Conservation (phyloP, 2,797 vertebrate genomes). For the Platyrinchus mystaceus region DNA sequence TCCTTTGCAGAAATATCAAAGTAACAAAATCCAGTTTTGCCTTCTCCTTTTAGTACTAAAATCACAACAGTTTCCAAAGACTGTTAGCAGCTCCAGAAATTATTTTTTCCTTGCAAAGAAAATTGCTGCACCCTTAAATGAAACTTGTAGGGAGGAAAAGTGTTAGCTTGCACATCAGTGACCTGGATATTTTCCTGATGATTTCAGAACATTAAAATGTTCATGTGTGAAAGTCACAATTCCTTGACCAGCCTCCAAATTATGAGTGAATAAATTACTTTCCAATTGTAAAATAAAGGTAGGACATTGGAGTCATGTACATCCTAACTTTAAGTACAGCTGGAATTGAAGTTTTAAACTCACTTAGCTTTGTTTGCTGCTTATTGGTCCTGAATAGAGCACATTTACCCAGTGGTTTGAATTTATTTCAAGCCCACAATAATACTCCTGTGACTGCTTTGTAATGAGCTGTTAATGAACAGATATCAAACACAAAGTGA, state of each 20-base stretch:
- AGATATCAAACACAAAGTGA: neutral
- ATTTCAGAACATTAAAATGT: constrained; percentile 9
- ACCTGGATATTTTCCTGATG: constrained; percentile 37
- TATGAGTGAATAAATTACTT: constrained; percentile 23
- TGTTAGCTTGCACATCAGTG: constrained; percentile 33
- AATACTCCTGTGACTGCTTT: neutral
- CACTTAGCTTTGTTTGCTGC: neutral
- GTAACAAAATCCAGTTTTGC: neutral
- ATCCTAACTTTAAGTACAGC: neutral
- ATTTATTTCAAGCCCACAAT: neutral
- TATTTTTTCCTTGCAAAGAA: neutral
- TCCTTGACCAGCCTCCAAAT: neutral
- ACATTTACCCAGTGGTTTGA: neutral
- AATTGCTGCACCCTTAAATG: constrained; percentile 37
- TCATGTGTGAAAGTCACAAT: constrained; percentile 26
- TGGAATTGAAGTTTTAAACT: neutral
- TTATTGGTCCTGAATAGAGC: neutral
- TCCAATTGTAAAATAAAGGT: constrained; percentile 59
- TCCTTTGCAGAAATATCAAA: neutral
- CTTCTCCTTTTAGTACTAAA: neutral
- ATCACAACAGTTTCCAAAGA: neutral
- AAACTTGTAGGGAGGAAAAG: neutral
- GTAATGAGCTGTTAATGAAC: constrained; percentile 3
- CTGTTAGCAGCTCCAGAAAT: neutral
- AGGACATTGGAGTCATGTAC: neutral